Evolutionary conservation across 23 tunicate species (phyloP).

Genomic region (Phallusia fumigata): DNA sequence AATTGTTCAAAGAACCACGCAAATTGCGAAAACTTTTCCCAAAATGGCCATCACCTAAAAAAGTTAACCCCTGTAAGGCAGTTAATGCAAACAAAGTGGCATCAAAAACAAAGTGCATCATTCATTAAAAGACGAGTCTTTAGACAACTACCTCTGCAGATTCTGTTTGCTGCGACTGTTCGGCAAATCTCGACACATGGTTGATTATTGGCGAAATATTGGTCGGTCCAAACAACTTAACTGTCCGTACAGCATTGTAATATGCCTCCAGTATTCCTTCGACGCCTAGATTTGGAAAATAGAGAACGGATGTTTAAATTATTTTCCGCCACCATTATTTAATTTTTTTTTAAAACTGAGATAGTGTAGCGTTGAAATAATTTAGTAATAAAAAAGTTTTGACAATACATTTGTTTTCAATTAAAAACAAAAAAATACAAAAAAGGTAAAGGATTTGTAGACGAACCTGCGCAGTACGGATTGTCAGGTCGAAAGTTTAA

Average conservation of each 20-base stretch:
- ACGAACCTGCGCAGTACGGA: conserved; percentile 68
- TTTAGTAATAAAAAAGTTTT: too few relatives aligned
- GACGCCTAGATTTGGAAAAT: conserved; percentile 35
- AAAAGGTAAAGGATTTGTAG: neutral
- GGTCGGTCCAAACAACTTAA: conserved; percentile 91
- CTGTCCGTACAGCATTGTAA: conserved; percentile 33
- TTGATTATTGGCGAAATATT: conserved; percentile 89
- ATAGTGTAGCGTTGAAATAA: too few relatives aligned
- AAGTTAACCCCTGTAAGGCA: too few relatives aligned
- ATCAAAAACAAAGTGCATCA: too few relatives aligned
- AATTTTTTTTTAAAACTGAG: too few relatives aligned
- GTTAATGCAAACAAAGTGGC: too few relatives aligned
- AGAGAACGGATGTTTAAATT: neutral
- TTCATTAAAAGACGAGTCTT: too few relatives aligned
- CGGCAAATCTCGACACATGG: conserved; percentile 62
- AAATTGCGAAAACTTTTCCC: too few relatives aligned
- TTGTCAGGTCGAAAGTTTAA: conserved; percentile 57
- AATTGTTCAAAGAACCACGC: too few relatives aligned
- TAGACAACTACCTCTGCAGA: conserved; percentile 10
- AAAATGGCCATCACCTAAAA: too few relatives aligned
- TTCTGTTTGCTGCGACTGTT: conserved; percentile 25
- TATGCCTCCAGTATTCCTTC: conserved; percentile 60
- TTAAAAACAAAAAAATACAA: neutral
- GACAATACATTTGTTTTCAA: too few relatives aligned
- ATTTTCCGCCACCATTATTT: too few relatives aligned